Percentiles rank a stretch among this genome's conserved stretches.
phyloP scores from a whole-genome alignment of 2,797 vertebrate species.

The Oreortyx pictus region DNA sequence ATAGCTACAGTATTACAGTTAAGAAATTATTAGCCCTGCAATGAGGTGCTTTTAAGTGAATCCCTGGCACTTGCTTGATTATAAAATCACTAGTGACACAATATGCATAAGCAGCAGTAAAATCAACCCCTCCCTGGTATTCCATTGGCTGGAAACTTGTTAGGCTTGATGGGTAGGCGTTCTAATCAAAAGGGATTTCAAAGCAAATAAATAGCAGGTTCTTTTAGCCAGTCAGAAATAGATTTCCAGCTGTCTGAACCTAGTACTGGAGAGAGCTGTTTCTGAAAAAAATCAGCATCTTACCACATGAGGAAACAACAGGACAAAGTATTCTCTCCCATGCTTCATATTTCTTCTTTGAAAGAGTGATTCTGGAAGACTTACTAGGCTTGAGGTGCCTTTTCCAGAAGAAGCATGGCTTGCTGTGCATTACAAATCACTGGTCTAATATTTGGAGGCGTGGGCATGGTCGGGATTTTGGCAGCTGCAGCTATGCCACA shows the following conservation, averaged over 20 bases:
- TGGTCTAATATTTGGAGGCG: slow-evolving; percentile 82
- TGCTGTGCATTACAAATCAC: slow-evolving; percentile 81
- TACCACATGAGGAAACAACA: neutral
- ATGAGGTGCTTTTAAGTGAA: slow-evolving; percentile 61
- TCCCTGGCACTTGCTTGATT: slow-evolving; percentile 71
- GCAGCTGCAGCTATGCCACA: slow-evolving; percentile 92
- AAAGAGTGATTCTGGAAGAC: neutral
- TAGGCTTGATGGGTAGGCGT: slow-evolving; percentile 24
- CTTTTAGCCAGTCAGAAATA: neutral
- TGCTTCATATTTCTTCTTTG: neutral
- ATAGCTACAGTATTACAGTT: neutral
- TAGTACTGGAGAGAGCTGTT: neutral
- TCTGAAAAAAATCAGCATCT: neutral
- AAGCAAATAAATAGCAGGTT: slow-evolving; percentile 42
- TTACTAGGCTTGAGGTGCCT: neutral
- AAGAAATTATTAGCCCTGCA: slow-evolving; percentile 40
- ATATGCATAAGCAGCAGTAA: slow-evolving; percentile 33
- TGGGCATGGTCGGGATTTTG: slow-evolving; percentile 85
- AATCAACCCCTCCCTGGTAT: slow-evolving; percentile 25
- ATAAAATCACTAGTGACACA: slow-evolving; percentile 37
- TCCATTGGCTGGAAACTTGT: slow-evolving; percentile 66
- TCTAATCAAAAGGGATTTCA: neutral
- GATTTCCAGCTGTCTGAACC: neutral
- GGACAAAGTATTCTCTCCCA: neutral
- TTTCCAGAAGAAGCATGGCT: slow-evolving; percentile 65